These are phyloP conservation scores for Nematolebias whitei DNA, from an alignment of 2,113 vertebrate species.

Conservation along the genomic window DNA sequence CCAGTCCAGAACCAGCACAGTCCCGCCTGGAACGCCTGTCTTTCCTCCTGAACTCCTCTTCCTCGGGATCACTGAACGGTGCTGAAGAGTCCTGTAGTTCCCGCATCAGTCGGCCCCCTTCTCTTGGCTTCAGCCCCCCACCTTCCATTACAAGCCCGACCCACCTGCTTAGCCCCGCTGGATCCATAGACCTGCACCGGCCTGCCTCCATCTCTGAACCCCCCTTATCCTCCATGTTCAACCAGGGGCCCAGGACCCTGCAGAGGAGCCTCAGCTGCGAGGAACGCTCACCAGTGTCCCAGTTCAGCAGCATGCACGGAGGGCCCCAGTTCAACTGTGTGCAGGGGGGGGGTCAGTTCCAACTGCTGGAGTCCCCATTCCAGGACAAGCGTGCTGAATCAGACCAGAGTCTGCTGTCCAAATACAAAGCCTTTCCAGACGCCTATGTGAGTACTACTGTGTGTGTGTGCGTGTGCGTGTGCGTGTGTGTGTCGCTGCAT, in stretches of 20 bases:
- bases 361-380: conserved; percentile 36
- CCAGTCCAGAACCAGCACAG: not conserved
- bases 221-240: conserved; percentile 18
- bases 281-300: not conserved
- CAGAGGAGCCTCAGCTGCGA: conserved; percentile 70
- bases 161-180: conserved; percentile 43
- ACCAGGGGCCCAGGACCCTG: conserved; percentile 35
- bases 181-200: conserved; percentile 50
- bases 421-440: conserved; percentile 72
- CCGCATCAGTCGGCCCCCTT: conserved; percentile 46
- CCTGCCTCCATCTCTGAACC: conserved; percentile 32
- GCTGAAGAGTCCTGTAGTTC: conserved; percentile 7
- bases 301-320: conserved; percentile 36
- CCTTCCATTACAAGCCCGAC: conserved; percentile 42
- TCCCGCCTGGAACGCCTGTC: conserved; percentile 69
- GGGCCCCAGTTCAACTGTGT: conserved; percentile 41
- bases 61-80: conserved; percentile 45
- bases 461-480: not conserved
- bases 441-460: conserved; percentile 82
- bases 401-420: conserved; percentile 37
- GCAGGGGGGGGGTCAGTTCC: not conserved
- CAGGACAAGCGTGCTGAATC: conserved; percentile 48
- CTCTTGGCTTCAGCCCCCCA: conserved; percentile 9
- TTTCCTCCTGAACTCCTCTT: conserved; percentile 54
- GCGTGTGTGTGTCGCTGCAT: too few species aligned